Base-by-base conservation (phyloP, 2,113 vertebrate genomes). In the Rhinopithecus roxellana region DNA sequence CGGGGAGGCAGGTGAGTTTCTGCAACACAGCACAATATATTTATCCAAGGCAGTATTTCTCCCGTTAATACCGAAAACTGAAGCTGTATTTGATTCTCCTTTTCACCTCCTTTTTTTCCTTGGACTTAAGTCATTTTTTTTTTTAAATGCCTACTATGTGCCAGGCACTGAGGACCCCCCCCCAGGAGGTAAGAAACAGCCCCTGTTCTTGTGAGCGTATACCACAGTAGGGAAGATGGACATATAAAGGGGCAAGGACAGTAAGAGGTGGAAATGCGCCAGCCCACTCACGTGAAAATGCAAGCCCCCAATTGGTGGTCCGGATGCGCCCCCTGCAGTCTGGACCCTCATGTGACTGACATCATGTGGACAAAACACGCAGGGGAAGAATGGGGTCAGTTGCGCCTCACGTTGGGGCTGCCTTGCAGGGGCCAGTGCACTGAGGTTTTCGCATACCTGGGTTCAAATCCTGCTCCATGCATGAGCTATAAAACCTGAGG, bases 381-480 rank as follows among this genome's bases (percentile, higher is more conserved):
- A 32, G 43, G 4, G 22, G 20, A 38, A 2, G 22, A n/a, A 38
- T 1, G 35, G 59, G 30, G 30, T 11, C 5, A 5, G 10, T 12
- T 0, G 4, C 72, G 43, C 23, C 40, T 59, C 32, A 23, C 9
- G 0, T 0, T 0, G 35, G 80, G 22, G 0, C 18, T 30, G 12
- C 14, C 23, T 16, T 3, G 0, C 8, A 1, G 23, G 64, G 50
- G 61, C n/a, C 83, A 32, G 40, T 6, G 55, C 38, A 10, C 20
- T 11, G 32, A 61, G 7, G 64, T 61, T 57, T 77, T 50, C 64
- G 30, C 32, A 43, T 23, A 32, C 57, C 57, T 11, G 18, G 30
- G 48, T 45, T 75, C 79, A 6, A 74, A 13, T 85, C 40, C 86
- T 86, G 77, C 52, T 43, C 70, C 8, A 1, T 1, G 75, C 4